A percentile compares a stretch with the other conserved stretches of the same genome.
These are phyloP conservation scores for Endotricha flammealis DNA, from an alignment of 2,888 invertebrate species.

Conservation along the genomic window DNA sequence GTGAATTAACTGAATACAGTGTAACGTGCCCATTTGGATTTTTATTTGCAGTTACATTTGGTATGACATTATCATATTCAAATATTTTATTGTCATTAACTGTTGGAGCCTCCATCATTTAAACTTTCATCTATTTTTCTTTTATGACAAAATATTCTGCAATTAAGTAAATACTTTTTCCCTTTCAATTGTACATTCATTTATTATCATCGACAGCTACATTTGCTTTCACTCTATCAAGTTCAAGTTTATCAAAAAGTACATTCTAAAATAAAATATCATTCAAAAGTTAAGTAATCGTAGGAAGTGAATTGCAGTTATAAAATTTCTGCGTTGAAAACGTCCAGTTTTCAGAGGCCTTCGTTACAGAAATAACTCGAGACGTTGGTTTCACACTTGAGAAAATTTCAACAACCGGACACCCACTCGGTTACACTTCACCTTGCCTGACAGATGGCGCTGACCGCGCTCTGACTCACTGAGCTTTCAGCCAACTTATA, in stretches of 20 bases:
- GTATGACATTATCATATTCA: too few relatives aligned
- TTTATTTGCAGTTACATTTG: slow-evolving; percentile 31
- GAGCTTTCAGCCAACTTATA: slow-evolving; percentile 17
- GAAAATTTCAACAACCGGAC: slow-evolving; percentile 66
- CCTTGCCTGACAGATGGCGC: slow-evolving; percentile 72
- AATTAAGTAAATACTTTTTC: too few relatives aligned
- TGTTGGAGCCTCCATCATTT: too few relatives aligned
- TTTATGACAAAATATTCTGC: too few relatives aligned
- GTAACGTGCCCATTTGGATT: slow-evolving; percentile 57
- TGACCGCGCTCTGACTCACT: slow-evolving; percentile 63
- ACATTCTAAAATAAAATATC: slow-evolving; percentile 22
- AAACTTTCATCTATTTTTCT: too few relatives aligned
- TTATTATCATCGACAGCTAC: too few relatives aligned
- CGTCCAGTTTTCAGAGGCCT: slow-evolving; percentile 57
- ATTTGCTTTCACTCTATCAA: too few relatives aligned
- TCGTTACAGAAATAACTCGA: slow-evolving; percentile 70
- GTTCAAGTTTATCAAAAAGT: too few relatives aligned
- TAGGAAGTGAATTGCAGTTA: slow-evolving; percentile 53
- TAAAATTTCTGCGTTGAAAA: slow-evolving; percentile 50
- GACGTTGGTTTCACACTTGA: slow-evolving; percentile 71
- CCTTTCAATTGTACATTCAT: too few relatives aligned
- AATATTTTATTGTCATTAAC: too few relatives aligned
- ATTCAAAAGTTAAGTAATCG: slow-evolving; percentile 50
- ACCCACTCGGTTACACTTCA: slow-evolving; percentile 72
- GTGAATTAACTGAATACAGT: slow-evolving; percentile 46